Evolutionary conservation across 2,888 invertebrate genomes (phyloP).

Genomic region (Trachelus stipa): DNA sequence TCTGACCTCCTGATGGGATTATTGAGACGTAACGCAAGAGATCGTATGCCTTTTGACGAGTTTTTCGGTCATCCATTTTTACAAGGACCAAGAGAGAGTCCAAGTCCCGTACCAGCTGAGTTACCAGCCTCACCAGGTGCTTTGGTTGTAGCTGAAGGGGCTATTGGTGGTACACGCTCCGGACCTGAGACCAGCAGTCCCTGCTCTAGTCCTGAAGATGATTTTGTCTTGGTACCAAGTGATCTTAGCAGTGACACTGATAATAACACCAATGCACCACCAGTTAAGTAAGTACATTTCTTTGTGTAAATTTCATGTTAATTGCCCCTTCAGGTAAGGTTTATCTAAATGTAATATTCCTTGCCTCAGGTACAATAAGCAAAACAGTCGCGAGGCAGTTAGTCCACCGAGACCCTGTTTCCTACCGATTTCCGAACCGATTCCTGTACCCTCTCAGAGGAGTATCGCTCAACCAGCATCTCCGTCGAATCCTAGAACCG

Average conservation of each 20-base stretch:
- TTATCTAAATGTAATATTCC: background rate
- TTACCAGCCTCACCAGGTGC: conserved; percentile 58
- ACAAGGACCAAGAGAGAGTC: conserved; percentile 70
- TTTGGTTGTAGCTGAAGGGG: conserved; percentile 47
- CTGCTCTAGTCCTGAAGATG: conserved; percentile 66
- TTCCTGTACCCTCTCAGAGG: conserved; percentile 79
- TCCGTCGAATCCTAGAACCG: conserved; percentile 39
- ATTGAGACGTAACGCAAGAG: conserved; percentile 91
- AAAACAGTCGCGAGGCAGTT: conserved; percentile 58
- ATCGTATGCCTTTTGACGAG: conserved; percentile 95
- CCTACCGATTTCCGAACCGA: conserved; percentile 80
- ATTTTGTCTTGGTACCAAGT: conserved; percentile 62
- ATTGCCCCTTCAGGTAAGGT: background rate
- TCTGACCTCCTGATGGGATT: conserved; percentile 88
- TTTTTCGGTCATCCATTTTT: conserved; percentile 96
- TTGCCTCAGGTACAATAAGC: conserved; percentile 70
- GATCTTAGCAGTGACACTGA: conserved; percentile 63
- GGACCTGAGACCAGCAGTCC: conserved; percentile 57
- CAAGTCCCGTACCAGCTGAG: conserved; percentile 65
- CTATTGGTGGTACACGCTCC: conserved; percentile 39
- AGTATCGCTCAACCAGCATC: conserved; percentile 53
- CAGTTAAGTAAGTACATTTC: conserved; percentile 49
- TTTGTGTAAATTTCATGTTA: background rate
- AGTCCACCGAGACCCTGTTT: conserved; percentile 78
- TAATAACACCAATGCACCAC: conserved; percentile 59